These are phyloP conservation scores for Cnemophilus loriae DNA, from an alignment of 2,113 vertebrate species.

Conservation along the genomic window DNA sequence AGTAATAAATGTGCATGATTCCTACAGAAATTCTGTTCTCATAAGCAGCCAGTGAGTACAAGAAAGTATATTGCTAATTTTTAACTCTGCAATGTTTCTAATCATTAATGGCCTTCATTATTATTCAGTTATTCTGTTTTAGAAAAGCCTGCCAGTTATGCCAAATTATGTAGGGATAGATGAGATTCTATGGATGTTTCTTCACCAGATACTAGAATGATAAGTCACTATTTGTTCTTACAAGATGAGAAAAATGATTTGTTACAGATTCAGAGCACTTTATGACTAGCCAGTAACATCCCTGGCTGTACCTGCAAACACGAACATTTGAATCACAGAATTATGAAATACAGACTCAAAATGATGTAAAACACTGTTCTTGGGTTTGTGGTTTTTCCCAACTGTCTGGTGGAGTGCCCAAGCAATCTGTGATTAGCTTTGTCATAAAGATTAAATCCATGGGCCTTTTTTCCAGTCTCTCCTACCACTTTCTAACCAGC, in stretches of 20 bases:
- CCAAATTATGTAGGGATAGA: neutral
- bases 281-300: neutral
- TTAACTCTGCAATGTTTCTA: conserved; percentile 25
- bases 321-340: neutral
- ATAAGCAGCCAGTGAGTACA: neutral
- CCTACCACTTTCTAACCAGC: neutral
- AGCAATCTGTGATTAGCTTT: conserved; percentile 27
- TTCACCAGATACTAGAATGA: neutral
- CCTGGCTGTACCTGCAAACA: neutral
- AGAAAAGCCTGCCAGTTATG: conserved; percentile 19
- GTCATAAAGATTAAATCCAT: neutral
- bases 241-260: neutral
- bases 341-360: neutral
- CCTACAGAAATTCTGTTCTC: neutral
- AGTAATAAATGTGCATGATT: neutral
- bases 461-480: conserved; percentile 1
- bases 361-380: neutral
- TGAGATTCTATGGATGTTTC: neutral
- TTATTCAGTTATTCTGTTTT: conserved; percentile 47
- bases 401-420: neutral
- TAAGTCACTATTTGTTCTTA: neutral
- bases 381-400: neutral
- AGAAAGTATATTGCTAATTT: conserved; percentile 12
- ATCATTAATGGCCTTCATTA: conserved; percentile 36
- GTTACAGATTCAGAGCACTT: neutral